phyloP scores from a whole-genome alignment of 2,888 invertebrate genomes.

The Cephalotes varians region DNA sequence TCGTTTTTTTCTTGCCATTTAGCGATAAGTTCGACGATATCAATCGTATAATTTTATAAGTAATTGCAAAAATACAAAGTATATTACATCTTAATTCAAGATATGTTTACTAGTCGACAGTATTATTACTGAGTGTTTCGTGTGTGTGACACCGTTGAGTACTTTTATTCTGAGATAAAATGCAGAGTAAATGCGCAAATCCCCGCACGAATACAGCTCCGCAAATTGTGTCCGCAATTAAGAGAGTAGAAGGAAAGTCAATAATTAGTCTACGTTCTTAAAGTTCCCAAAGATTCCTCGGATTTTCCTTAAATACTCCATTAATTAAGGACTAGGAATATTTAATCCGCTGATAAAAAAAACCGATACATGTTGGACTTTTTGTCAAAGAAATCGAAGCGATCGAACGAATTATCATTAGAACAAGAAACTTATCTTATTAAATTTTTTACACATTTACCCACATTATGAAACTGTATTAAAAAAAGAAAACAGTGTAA shows the following conservation, averaged over 20 bases:
- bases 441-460: neutral
- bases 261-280: constrained; percentile 50
- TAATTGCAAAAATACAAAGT: constrained; percentile 6
- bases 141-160: neutral
- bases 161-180: constrained; percentile 26
- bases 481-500: neutral
- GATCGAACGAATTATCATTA: neutral
- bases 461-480: neutral
- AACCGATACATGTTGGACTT: constrained; percentile 13
- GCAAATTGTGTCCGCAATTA: constrained; percentile 55
- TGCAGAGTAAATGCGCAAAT: neutral
- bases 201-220: constrained; percentile 28
- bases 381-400: neutral
- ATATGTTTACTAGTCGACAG: neutral
- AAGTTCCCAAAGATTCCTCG: constrained; percentile 14
- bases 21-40: neutral
- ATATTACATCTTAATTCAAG: neutral
- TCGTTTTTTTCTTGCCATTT: neutral
- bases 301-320: constrained; percentile 27
- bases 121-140: neutral
- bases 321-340: constrained; percentile 52
- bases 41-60: neutral
- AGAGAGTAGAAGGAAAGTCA: constrained; percentile 57
- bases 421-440: constrained; percentile 10
- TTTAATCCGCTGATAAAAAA: constrained; percentile 46